These are phyloP conservation scores for Ophion costatus DNA, from an alignment of 2,888 invertebrate genomes.

Conservation along the genomic window DNA sequence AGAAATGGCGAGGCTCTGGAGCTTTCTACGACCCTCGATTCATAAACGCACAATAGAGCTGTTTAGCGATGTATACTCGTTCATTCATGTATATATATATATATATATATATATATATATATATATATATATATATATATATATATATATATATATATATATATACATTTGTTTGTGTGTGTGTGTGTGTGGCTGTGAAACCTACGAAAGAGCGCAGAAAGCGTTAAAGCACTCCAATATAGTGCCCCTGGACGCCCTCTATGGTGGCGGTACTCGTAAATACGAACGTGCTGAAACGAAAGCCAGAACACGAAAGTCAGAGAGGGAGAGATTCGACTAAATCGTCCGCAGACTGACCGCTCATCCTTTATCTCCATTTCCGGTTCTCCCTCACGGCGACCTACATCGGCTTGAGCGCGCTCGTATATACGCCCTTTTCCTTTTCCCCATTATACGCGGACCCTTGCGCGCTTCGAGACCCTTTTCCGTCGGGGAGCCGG, in stretches of 20 bases:
- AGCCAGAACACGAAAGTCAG: conserved; percentile 11
- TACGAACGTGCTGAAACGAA: conserved; percentile 19
- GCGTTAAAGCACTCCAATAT: conserved; percentile 52
- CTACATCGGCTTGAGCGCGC: conserved; percentile 19
- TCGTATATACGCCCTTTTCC: background rate
- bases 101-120: background rate
- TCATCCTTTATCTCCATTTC: conserved; percentile 56
- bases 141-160: background rate
- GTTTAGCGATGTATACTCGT: background rate
- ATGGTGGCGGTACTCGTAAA: conserved; percentile 24
- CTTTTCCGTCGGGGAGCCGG: conserved; percentile 12
- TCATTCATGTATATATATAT: background rate
- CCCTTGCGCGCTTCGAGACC: conserved; percentile 19
- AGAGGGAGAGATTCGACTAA: conserved; percentile 37
- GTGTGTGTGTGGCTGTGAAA: background rate
- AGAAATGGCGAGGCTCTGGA: conserved; percentile 30
- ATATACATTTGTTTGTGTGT: background rate
- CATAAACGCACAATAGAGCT: conserved; percentile 50
- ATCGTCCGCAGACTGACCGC: conserved; percentile 64
- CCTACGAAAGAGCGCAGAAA: conserved; percentile 6
- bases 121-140: background rate
- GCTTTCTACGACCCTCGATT: conserved; percentile 42
- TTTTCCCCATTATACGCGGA: conserved; percentile 7
- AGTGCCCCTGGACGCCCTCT: conserved; percentile 24
- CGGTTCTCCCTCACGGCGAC: conserved; percentile 11